These are phyloP conservation scores for Cephus rjabovi DNA, from an alignment of 2,888 invertebrate genomes.

Conservation along the genomic window DNA sequence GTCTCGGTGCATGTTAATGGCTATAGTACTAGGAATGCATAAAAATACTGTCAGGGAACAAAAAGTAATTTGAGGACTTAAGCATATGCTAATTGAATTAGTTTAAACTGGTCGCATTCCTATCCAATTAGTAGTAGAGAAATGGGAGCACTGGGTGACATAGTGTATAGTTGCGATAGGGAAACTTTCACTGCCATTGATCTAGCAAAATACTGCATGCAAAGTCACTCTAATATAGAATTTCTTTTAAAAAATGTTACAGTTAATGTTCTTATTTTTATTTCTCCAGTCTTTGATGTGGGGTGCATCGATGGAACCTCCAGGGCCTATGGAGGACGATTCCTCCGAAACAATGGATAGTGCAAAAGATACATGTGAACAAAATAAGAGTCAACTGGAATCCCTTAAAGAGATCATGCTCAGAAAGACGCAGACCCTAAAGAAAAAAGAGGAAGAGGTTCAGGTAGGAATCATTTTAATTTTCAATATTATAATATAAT, in stretches of 20 bases:
- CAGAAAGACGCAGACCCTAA: constrained; percentile 56
- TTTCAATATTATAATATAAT: constrained; percentile 2
- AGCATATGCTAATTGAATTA: constrained; percentile 58
- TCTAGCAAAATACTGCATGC: constrained; percentile 29
- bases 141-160: constrained; percentile 60
- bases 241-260: constrained; percentile 28
- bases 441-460: constrained; percentile 60
- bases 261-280: constrained; percentile 54
- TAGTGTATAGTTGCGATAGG: constrained; percentile 45
- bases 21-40: background rate
- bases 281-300: constrained; percentile 61
- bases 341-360: constrained; percentile 39
- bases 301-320: constrained; percentile 54
- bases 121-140: constrained; percentile 62
- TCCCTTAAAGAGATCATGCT: constrained; percentile 60
- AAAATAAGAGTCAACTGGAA: constrained; percentile 53
- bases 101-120: constrained; percentile 57
- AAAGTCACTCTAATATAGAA: constrained; percentile 8
- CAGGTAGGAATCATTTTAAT: constrained; percentile 46
- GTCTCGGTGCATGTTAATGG: constrained; percentile 16
- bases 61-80: constrained; percentile 18
- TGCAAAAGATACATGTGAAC: constrained; percentile 48
- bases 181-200: constrained; percentile 61
- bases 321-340: constrained; percentile 45
- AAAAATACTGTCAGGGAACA: no score